Evolutionary conservation across 1,140 invertebrate species (phyloP), one percentile per base, ranked within the genome.

Genomic region (Panulirus ornatus): DNA sequence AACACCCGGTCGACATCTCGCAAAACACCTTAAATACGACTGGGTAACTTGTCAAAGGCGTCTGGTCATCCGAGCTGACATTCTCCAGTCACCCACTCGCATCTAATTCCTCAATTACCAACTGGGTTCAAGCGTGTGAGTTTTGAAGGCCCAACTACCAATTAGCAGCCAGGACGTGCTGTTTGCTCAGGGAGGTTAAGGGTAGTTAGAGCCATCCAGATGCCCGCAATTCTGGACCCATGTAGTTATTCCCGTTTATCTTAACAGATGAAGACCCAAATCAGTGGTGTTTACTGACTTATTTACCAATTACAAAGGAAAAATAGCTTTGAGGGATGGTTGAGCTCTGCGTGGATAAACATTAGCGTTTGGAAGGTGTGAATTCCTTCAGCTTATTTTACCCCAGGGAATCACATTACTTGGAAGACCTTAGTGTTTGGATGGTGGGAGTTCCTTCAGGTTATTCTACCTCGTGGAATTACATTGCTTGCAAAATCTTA

Each of bases 201-300:
- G 75, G 40, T 44, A 47, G 40, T 44, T n/a, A 27, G 75, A n/a
- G 22, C 73, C 40, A 27, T 27, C 40, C 75, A 78, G 75, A 78
- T 78, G 75, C 40, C 75, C 19, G 40, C 42, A 78, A n/a, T 44
- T 5, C 58, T n/a, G 22, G 27, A 6, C 30, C 75, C 44, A 44
- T 78, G 11, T 44, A 36, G 75, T 8, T 27, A 78, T 44, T 78
- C 44, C 75, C 40, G 40, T n/a, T 78, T 44, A 78, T 78, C 36
- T n/a, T 6, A 44, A 78, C 75, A 22, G 16, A 47, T 16, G 75
- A 27, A 71, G n/a, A 66, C 75, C 11, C 0, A 47, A 47, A 78
- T 47, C 27, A 78, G 40, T 14, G 75, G n/a, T 78, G 75, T 78
- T 78, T 78, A 47, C 73, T 19, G 27, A 75, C 22, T 75, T 38